Conservation (phyloP, 2,888 invertebrate genomes). For the Nymphalis polychloros region DNA sequence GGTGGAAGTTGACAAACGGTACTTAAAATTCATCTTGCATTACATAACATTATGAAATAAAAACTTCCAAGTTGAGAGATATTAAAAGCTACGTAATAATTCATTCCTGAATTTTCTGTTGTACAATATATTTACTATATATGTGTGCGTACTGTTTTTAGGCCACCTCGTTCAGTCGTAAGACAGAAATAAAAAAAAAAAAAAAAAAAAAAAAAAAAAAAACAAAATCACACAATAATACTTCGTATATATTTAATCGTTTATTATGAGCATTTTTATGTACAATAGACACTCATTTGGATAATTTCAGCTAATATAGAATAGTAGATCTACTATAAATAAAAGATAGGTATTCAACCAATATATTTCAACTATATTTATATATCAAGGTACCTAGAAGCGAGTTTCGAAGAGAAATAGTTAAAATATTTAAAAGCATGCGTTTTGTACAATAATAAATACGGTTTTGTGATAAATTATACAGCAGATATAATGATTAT, state of each 20-base stretch:
- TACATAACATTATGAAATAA: no score
- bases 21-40: no score
- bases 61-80: no score
- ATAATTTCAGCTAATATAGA: constrained; percentile 59
- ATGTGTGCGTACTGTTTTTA: no score
- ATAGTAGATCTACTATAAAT: constrained; percentile 60
- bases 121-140: no score
- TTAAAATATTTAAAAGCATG: constrained; percentile 39
- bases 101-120: no score
- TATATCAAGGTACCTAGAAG: constrained; percentile 41
- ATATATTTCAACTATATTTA: constrained; percentile 47
- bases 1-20: no score
- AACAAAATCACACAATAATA: constrained; percentile 22
- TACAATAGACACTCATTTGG: constrained; percentile 62
- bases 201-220: background rate
- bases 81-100: no score
- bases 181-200: background rate
- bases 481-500: constrained; percentile 5
- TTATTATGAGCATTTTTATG: constrained; percentile 68
- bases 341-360: constrained; percentile 63
- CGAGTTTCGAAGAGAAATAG: constrained; percentile 41
- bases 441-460: constrained; percentile 22
- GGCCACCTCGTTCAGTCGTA: no score
- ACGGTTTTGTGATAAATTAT: constrained; percentile 21
- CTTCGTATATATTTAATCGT: constrained; percentile 42